These are phyloP conservation scores for Meandrina meandrites DNA, from an alignment of 92 coral and sea anemone species.

Conservation along the genomic window DNA sequence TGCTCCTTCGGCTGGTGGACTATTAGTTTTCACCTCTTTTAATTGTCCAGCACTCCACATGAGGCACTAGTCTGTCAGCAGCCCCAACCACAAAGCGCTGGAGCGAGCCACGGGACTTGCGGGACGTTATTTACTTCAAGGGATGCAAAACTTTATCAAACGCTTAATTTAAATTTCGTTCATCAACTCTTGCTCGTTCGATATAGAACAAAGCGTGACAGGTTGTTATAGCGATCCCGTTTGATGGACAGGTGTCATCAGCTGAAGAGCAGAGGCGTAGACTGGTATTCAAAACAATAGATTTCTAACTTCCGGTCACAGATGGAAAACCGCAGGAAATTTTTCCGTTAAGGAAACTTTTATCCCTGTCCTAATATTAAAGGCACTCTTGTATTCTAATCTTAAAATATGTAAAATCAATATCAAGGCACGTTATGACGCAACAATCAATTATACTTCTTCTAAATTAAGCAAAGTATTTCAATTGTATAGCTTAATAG, in stretches of 20 bases:
- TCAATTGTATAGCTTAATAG: background rate
- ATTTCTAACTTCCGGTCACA: slow-evolving; percentile 12
- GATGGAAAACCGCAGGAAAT: background rate
- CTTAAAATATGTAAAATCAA: background rate
- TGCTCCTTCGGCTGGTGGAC: background rate
- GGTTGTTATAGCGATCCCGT: background rate
- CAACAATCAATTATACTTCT: background rate
- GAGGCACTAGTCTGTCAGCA: too few species aligned
- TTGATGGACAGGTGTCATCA: slow-evolving; percentile 25
- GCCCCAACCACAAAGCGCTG: too few species aligned
- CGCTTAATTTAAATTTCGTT: background rate
- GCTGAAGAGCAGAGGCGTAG: background rate
- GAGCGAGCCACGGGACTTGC: too few species aligned
- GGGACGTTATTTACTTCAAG: too few species aligned
- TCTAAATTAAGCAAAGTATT: background rate
- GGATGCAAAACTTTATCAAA: too few species aligned
- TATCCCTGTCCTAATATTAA: background rate
- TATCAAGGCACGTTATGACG: slow-evolving; percentile 4
- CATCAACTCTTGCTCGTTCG: background rate
- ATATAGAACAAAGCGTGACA: background rate
- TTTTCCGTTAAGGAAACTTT: background rate
- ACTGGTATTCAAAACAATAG: slow-evolving; percentile 7
- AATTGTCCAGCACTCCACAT: too few species aligned
- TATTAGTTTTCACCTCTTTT: background rate
- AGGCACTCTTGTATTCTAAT: background rate